These are phyloP conservation scores for Mythimna ferrago DNA, from an alignment of 2,888 invertebrate genomes.

Conservation along the genomic window DNA sequence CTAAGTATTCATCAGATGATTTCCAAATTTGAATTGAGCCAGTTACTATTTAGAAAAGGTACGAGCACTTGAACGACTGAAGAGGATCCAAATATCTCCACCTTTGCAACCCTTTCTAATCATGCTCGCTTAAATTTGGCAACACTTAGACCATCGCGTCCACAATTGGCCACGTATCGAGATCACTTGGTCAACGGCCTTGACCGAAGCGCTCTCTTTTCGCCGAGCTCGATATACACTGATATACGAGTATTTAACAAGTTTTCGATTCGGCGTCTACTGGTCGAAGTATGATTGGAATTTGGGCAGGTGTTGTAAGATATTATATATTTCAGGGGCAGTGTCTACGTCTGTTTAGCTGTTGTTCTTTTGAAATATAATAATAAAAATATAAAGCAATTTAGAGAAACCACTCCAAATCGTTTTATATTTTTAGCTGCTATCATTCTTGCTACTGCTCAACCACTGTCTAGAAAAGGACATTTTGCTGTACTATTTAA, in stretches of 20 bases:
- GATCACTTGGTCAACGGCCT: slow-evolving; percentile 57
- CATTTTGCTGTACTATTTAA: too few relatives aligned
- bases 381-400: not conserved
- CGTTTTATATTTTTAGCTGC: not conserved
- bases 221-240: slow-evolving; percentile 27
- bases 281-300: slow-evolving; percentile 28
- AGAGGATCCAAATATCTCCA: not conserved
- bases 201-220: slow-evolving; percentile 61
- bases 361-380: slow-evolving; percentile 1
- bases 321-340: not conserved
- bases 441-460: not conserved
- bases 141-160: slow-evolving; percentile 34
- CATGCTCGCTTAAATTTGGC: slow-evolving; percentile 17
- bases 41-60: not conserved
- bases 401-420: not conserved
- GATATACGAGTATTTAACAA: slow-evolving; percentile 43
- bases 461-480: not conserved
- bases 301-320: slow-evolving; percentile 34
- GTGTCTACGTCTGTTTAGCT: slow-evolving; percentile 2
- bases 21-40: too few relatives aligned
- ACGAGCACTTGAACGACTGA: not conserved
- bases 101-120: slow-evolving; percentile 17
- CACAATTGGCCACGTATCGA: slow-evolving; percentile 47
- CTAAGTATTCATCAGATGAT: not conserved
- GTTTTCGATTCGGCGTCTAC: slow-evolving; percentile 37